Evolutionary conservation across 2,797 vertebrate species (phyloP).

Genomic region (Lates japonicus): DNA sequence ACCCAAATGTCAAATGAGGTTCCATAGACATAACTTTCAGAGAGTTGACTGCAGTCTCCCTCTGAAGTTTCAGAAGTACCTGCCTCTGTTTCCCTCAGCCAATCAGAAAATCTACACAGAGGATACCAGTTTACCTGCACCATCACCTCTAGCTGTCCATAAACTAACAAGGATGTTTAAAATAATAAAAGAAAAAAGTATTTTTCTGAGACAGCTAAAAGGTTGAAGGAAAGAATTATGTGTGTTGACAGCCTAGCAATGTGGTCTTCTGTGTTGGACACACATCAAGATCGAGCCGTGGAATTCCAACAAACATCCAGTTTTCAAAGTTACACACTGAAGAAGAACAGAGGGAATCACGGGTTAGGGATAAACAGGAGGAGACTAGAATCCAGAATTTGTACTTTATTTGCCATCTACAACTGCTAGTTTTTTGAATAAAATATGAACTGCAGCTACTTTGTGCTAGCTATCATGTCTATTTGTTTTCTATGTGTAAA

Average conservation of each 20-base stretch:
- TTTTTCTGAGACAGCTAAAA: constrained; percentile 34
- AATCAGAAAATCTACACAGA: constrained; percentile 5
- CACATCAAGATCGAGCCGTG: constrained; percentile 25
- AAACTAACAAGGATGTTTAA: neutral
- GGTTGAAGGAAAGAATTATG: constrained; percentile 12
- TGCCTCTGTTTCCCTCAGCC: constrained; percentile 9
- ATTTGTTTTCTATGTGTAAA: neutral
- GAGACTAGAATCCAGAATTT: constrained; percentile 5
- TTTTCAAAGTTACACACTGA: constrained; percentile 22
- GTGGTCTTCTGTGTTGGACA: constrained; percentile 25
- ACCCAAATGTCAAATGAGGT: constrained; percentile 66
- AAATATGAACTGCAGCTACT: constrained; percentile 20
- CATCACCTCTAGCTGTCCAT: constrained; percentile 37
- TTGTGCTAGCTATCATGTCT: neutral
- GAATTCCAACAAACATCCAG: constrained; percentile 38
- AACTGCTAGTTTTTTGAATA: constrained; percentile 1
- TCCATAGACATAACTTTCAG: constrained; percentile 22
- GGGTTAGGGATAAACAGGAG: constrained; percentile 11
- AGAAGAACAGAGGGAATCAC: constrained; percentile 6
- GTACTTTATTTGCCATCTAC: neutral
- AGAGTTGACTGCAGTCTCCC: neutral
- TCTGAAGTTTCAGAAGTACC: constrained; percentile 11
- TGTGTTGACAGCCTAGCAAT: constrained; percentile 32
- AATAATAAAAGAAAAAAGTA: constrained; percentile 1
- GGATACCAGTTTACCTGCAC: constrained; percentile 4